Base-by-base conservation (phyloP, 2,797 vertebrate species). In the Enteromius trimaculatus region DNA sequence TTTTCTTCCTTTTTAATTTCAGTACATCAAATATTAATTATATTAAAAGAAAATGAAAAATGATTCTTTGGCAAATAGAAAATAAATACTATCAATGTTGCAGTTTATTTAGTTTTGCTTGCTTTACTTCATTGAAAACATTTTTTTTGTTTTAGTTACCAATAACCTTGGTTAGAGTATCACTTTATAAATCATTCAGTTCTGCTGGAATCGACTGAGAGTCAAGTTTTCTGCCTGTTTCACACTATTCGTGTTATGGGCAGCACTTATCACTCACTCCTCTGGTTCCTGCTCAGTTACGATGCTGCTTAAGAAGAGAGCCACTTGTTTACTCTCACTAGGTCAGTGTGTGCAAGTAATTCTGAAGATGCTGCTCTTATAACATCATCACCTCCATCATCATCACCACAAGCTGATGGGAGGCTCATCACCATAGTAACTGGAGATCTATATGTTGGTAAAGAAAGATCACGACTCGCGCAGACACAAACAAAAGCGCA, bases 371-470 rank as follows among this genome's bases (percentile, higher is more conserved):
- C 9, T 29, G 44, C 29, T 53, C 16, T 39, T 53, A 66, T 68
- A 72, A 44, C 71, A 49, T 81, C 53, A 77, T 62, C 7, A 37
- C 26, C 60, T 16, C 21, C 47, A 37, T 26, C 53, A 74, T 58
- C 65, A 81, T 72, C 53, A 81, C 23, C 39, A 81, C n/a, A 31
- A 13, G 21, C 49, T 77, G 77, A 69, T 60, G 49, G 74, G 49
- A 68, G 19, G 64, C 72, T 77, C 49, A 83, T 77, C 81, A 16
- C 70, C 78, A 84, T 77, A 65, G 66, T 51, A 70, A 78, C 58
- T 16, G 9, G 47, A 58, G 51, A 77, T 60, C 51, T 83, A 83
- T 83, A 83, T 77, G 81, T 77, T 77, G 49, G 51, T 47, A 58
- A 83, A 77, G 74, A 69, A 53, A 42, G 14, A 82, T 55, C 81